Conservation (phyloP, 2,113 vertebrate genomes). For the Dendropsophus ebraccatus region DNA sequence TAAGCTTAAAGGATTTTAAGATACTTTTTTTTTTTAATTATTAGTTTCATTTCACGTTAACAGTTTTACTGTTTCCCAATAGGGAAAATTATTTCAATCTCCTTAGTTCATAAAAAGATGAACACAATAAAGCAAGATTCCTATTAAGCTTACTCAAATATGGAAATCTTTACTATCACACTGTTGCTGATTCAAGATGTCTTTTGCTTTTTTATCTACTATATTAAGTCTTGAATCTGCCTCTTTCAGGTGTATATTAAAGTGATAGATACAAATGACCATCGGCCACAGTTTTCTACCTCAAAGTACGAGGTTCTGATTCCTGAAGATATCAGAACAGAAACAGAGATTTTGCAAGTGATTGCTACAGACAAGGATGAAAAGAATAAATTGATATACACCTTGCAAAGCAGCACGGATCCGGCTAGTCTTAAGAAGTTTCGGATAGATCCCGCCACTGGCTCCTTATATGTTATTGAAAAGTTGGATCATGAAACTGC, state of each 20-base stretch:
- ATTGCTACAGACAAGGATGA: conserved; percentile 89
- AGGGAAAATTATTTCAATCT: neutral
- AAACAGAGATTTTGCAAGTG: conserved; percentile 88
- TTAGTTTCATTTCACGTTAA: too few relatives aligned
- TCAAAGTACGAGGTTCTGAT: conserved; percentile 85
- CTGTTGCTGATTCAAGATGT: neutral
- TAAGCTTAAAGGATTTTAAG: neutral
- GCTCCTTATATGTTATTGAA: conserved; percentile 84
- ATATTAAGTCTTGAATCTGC: conserved; percentile 6
- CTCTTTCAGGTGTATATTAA: conserved; percentile 87
- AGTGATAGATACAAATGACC: conserved; percentile 97
- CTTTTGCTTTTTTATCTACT: neutral
- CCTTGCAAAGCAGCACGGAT: conserved; percentile 91
- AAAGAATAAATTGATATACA: conserved; percentile 96
- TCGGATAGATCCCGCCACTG: conserved; percentile 88
- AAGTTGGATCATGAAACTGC: conserved; percentile 90
- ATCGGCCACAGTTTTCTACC: conserved; percentile 90
- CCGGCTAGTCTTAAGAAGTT: conserved; percentile 92
- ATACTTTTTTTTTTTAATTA: neutral
- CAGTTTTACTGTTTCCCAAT: too few relatives aligned
- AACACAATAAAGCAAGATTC: neutral
- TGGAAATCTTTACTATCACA: neutral
- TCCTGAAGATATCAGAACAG: conserved; percentile 83
- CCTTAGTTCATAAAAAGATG: neutral
- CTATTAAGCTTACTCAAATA: neutral